Evolutionary conservation across 1,140 invertebrate genomes (phyloP).

Genomic region (Bombus polaris): DNA sequence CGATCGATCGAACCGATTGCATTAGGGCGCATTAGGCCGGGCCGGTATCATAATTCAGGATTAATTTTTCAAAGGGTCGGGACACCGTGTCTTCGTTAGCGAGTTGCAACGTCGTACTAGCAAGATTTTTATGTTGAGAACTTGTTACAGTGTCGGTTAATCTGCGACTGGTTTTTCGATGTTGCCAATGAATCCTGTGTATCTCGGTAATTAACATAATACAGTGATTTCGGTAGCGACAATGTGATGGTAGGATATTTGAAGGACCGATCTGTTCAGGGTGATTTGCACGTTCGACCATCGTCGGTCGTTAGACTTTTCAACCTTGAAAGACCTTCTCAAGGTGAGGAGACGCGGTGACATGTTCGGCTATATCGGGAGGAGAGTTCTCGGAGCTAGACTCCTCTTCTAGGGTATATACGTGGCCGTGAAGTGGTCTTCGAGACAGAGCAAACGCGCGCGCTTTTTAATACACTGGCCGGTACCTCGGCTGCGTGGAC

Average conservation of each 20-base stretch:
- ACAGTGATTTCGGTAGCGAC: background rate
- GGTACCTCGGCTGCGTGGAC: slow-evolving; percentile 39
- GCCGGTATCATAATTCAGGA: slow-evolving; percentile 59
- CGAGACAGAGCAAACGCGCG: slow-evolving; percentile 67
- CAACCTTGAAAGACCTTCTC: slow-evolving; percentile 71
- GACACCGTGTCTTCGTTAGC: slow-evolving; percentile 29
- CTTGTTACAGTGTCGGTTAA: slow-evolving; percentile 1
- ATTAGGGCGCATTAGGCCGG: slow-evolving; percentile 61
- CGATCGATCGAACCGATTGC: slow-evolving; percentile 15
- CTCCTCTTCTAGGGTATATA: slow-evolving; percentile 66
- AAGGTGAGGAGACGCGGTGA: slow-evolving; percentile 66
- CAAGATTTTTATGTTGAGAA: background rate
- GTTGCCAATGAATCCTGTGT: background rate
- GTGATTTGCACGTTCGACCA: slow-evolving; percentile 8
- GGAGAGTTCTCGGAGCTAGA: slow-evolving; percentile 69
- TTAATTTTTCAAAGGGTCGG: slow-evolving; percentile 37
- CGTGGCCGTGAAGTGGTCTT: slow-evolving; percentile 64
- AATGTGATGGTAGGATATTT: background rate
- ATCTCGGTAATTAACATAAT: background rate
- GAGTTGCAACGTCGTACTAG: background rate
- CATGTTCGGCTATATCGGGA: slow-evolving; percentile 64
- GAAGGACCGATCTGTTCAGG: background rate
- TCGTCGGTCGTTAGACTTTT: slow-evolving; percentile 62
- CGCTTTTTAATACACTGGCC: slow-evolving; percentile 54
- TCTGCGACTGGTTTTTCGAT: background rate